Evolutionary conservation across 2,113 vertebrate genomes (phyloP), one percentile per base, ranked within the genome.

Genomic region (Scartelaos histophorus): DNA sequence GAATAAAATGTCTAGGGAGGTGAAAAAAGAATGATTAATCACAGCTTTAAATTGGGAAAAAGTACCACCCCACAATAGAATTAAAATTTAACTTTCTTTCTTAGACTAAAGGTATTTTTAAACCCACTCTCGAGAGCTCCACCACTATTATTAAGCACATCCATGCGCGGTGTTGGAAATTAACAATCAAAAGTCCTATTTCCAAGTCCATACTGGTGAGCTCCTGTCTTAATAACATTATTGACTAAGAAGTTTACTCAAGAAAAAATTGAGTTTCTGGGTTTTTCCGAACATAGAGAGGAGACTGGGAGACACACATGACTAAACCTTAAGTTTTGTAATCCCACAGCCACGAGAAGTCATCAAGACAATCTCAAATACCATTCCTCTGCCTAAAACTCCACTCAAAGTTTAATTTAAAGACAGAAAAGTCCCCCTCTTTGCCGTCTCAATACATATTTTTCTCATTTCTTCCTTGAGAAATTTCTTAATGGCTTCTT

Each of bases 401-500:
- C 73, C n/a, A 72, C 71, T 71, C 75, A 72, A 64, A 73, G 71
- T 89, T 87, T 91, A 82, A 92, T 93, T 90, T 85, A 73, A 82
- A 83, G 80, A 70, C 76, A 79, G 61, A 74, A 85, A 85, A 82
- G 79, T 84, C 79, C 58, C 78, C 83, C 78, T 80, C 85, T 70
- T 81, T 66, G 68, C 77, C 2, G 43, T 84, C 85, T 87, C 81
- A 75, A 88, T 90, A 86, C 74, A 81, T 81, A 87, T 88, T 91
- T 91, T 90, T 92, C 87, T 92, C 90, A 92, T 93, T 91, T 91
- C 87, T 86, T 90, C 83, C 91, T 83, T 89, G 82, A 86, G 90
- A 92, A 92, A 89, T 90, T 81, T 86, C 78, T 90, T 89, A 92
- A 92, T 92, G 84, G 90, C 75, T 90, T 92, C 83, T 81, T 74